These are phyloP conservation scores for Drosophila bocki DNA, from an alignment of 1,140 invertebrate species.

Conservation along the genomic window DNA sequence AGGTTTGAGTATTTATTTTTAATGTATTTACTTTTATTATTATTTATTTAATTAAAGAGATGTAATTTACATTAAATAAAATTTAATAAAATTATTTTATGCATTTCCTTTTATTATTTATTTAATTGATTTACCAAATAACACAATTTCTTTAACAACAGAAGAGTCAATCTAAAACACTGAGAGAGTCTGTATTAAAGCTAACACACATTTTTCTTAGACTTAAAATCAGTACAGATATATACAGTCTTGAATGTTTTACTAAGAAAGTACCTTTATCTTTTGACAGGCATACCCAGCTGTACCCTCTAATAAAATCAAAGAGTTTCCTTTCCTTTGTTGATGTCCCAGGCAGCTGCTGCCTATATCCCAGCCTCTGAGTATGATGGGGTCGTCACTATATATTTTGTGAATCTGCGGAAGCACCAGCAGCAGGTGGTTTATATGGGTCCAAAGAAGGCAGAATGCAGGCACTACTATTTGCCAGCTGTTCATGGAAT, in stretches of 20 bases:
- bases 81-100: not conserved
- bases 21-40: too few relatives aligned
- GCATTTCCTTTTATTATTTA: too few relatives aligned
- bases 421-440: conserved; percentile 71
- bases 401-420: conserved; percentile 12
- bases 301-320: not conserved
- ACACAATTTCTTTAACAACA: not conserved
- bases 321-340: conserved; percentile 8
- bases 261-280: too few relatives aligned
- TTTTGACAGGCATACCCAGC: too few relatives aligned
- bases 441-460: conserved; percentile 46
- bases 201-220: not conserved
- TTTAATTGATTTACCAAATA: too few relatives aligned
- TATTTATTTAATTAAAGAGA: not conserved
- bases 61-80: not conserved
- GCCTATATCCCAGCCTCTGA: conserved; percentile 46
- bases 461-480: conserved; percentile 43
- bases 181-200: not conserved
- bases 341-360: conserved; percentile 60
- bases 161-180: not conserved
- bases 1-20: too few relatives aligned
- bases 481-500: not conserved
- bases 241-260: too few relatives aligned
- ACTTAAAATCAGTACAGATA: too few relatives aligned
- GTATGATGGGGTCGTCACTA: conserved; percentile 49